phyloP scores from a whole-genome alignment of 2,888 invertebrate genomes.

The Parthenolecanium corni region DNA sequence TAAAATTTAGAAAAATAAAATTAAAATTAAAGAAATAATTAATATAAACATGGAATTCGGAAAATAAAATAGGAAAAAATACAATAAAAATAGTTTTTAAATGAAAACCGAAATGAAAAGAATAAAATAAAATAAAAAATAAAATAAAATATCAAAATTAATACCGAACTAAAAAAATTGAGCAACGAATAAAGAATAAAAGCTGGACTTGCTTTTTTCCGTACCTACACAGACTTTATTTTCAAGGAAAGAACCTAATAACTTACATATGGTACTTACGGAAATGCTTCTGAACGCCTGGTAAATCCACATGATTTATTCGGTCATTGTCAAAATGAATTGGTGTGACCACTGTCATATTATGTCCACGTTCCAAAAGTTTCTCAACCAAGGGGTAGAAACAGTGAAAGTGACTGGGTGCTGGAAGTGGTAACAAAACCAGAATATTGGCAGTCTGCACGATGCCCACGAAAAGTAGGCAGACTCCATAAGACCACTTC shows the following conservation, averaged over 20 bases:
- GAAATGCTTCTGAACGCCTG: constrained; percentile 1
- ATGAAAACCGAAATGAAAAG: too few species aligned
- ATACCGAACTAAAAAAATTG: too few species aligned
- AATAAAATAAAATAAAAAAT: too few species aligned
- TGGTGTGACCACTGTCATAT: neutral
- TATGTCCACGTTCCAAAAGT: constrained; percentile 1
- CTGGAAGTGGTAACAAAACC: neutral
- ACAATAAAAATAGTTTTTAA: too few species aligned
- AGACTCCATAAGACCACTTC: too few species aligned
- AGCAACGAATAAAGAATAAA: too few species aligned
- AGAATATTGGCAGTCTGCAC: constrained; percentile 1
- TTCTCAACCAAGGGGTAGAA: neutral
- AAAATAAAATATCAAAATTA: too few species aligned
- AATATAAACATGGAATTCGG: too few species aligned
- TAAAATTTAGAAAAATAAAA: neutral
- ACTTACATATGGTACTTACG: constrained; percentile 9
- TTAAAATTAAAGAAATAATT: neutral
- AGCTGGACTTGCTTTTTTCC: too few species aligned
- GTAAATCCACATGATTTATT: neutral
- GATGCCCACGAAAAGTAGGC: neutral
- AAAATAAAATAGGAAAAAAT: too few species aligned
- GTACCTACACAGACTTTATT: too few species aligned
- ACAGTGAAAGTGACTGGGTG: constrained; percentile 9
- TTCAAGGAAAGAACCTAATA: too few species aligned
- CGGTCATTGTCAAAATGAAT: neutral